Evolutionary conservation across 1,140 invertebrate species (phyloP).

Genomic region (Chlorops oryzae): DNA sequence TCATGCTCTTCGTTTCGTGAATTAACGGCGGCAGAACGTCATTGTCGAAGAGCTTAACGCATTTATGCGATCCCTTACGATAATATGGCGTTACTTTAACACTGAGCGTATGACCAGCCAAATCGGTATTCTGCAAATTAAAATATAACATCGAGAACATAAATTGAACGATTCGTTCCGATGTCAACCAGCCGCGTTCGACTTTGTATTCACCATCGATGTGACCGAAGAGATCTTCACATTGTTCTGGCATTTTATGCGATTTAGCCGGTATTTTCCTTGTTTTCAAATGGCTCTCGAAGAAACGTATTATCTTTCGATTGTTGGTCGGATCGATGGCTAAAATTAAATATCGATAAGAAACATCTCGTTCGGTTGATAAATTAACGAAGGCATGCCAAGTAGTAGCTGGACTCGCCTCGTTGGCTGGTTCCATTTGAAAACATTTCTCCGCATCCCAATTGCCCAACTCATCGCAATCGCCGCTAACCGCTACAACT

Average conservation of each 20-base stretch:
- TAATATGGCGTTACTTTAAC: slow-evolving; percentile 68
- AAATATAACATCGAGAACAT: slow-evolving; percentile 73
- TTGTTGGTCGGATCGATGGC: slow-evolving; percentile 50
- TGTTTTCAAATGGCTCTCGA: slow-evolving; percentile 74
- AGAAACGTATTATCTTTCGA: slow-evolving; percentile 63
- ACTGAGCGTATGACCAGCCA: slow-evolving; percentile 59
- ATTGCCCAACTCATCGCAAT: slow-evolving; percentile 45
- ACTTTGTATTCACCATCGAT: slow-evolving; percentile 57
- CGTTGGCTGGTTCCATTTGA: slow-evolving; percentile 41
- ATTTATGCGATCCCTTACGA: background rate
- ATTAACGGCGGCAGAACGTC: too few relatives aligned
- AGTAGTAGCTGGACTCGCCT: slow-evolving; percentile 14
- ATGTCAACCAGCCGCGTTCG: slow-evolving; percentile 78
- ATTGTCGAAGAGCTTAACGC: background rate
- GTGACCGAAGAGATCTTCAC: slow-evolving; percentile 57
- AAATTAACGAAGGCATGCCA: slow-evolving; percentile 52
- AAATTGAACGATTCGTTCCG: slow-evolving; percentile 77
- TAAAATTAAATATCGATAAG: slow-evolving; percentile 76
- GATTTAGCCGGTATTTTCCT: slow-evolving; percentile 49
- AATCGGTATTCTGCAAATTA: slow-evolving; percentile 67
- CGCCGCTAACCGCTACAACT: slow-evolving; percentile 47
- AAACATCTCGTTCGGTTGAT: slow-evolving; percentile 59
- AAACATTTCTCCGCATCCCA: slow-evolving; percentile 49
- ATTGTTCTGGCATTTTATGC: slow-evolving; percentile 31
- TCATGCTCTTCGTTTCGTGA: background rate